Evolutionary conservation across 2,888 invertebrate genomes (phyloP).

Genomic region (Tenthredo scrophulariae): DNA sequence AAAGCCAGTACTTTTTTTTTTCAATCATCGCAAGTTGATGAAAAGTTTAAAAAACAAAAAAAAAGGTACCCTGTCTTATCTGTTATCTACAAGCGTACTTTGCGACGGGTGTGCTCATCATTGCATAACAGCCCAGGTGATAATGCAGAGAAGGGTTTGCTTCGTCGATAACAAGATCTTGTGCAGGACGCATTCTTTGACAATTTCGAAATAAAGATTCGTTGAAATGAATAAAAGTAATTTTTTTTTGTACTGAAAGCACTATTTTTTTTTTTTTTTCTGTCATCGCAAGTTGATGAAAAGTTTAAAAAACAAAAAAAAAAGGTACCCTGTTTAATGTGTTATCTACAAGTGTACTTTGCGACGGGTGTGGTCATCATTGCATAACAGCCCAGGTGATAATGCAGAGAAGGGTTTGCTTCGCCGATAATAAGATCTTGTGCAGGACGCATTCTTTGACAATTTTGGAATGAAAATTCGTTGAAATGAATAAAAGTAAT

Average conservation of each 20-base stretch:
- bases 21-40: too few relatives aligned
- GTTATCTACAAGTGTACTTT: background rate
- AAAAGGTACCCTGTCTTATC: too few relatives aligned
- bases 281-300: too few relatives aligned
- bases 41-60: too few relatives aligned
- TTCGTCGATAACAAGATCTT: too few relatives aligned
- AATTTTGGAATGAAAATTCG: too few relatives aligned
- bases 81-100: background rate
- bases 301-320: too few relatives aligned
- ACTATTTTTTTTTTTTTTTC: background rate
- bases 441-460: too few relatives aligned
- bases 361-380: background rate
- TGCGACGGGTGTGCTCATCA: background rate
- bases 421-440: too few relatives aligned
- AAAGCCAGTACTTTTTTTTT: background rate
- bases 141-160: background rate
- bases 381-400: background rate
- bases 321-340: too few relatives aligned
- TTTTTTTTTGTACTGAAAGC: background rate
- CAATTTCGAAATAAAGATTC: too few relatives aligned
- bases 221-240: background rate
- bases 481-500: background rate
- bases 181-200: too few relatives aligned
- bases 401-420: background rate
- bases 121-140: background rate